Evolutionary conservation across 2,888 invertebrate species (phyloP), one percentile per base, ranked within the genome.

Genomic region (Ellobium chinense): DNA sequence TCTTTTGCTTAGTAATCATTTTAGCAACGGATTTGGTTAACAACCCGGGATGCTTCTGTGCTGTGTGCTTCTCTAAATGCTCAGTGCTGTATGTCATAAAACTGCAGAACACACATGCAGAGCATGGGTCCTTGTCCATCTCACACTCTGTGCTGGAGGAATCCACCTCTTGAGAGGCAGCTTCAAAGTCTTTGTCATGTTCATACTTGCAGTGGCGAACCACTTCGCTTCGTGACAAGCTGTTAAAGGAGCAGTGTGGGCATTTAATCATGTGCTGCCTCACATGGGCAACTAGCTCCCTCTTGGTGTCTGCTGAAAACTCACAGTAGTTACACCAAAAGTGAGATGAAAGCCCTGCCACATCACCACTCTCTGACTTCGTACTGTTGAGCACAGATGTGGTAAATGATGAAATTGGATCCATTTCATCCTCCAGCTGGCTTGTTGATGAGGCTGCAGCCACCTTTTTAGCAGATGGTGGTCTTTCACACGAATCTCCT

Each of bases 61-160:
- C 36, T 21, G 80, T 80, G 63, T 80, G 80, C 31, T 69, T 75
- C 29, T 80, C 80, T 0, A 80, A 54, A 60, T 80, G 75, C 29
- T 80, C 80, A 3, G 80, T 80, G 69, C 75, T 75, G 68, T 80
- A 80, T 12, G 80, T 80, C 80, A 80, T 75, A n/a, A 80, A 80
- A n/a, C 54, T 58, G 31, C 80, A 80, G 29, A 75, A 80, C 0
- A 80, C 60, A 62, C 80, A 80, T 1, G 80, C 80, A 5, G 75
- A 75, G 36, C 80, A 80, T 1, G 80, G 80, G 31, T 80, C 80
- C 54, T 80, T 80, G 70, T 80, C 80, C 75, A 80, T 80, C 34
- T 80, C 80, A 69, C 66, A 66, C 3, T 80, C 80, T 34, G 75
- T 69, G 27, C 62, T 69, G 27, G 75, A 75, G 0, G 75, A 69